Evolutionary conservation across 2,113 vertebrate genomes (phyloP).

Genomic region (Rhynchopsitta pachyrhyncha): DNA sequence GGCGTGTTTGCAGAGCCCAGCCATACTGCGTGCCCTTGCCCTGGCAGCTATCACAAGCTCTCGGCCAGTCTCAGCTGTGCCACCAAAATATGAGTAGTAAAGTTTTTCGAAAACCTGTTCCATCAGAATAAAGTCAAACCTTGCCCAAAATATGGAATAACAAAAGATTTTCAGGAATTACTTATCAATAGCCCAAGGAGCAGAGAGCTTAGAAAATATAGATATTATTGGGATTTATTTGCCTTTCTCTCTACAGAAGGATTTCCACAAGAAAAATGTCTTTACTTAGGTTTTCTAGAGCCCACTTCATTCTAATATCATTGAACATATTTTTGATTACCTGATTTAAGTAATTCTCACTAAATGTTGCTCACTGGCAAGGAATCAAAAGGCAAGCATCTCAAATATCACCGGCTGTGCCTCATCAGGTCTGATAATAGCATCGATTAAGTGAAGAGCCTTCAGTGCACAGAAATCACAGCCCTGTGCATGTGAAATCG

Average conservation of each 20-base stretch:
- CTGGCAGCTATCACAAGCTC: not conserved
- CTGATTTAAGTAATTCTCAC: conserved; percentile 56
- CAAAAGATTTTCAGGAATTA: not conserved
- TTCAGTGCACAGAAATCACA: conserved; percentile 4
- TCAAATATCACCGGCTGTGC: conserved; percentile 43
- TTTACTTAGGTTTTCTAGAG: conserved; percentile 5
- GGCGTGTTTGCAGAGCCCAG: not conserved
- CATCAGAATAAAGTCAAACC: not conserved
- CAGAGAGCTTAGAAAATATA: not conserved
- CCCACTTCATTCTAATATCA: conserved; percentile 48
- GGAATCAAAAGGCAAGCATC: conserved; percentile 47
- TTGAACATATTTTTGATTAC: conserved; percentile 44
- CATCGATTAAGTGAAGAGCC: conserved; percentile 36
- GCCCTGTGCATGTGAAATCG: not conserved
- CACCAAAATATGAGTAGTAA: not conserved
- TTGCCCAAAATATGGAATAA: not conserved
- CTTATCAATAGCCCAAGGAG: not conserved
- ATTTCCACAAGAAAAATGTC: conserved; percentile 27
- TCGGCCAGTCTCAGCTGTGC: not conserved
- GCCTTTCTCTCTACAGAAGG: not conserved
- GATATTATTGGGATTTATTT: not conserved
- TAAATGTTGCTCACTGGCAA: conserved; percentile 48
- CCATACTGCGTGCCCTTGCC: not conserved
- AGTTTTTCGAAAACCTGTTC: not conserved
- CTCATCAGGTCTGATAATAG: conserved; percentile 62